Base-by-base conservation (phyloP, 1,140 invertebrate genomes). In the Epicauta chinensis region DNA sequence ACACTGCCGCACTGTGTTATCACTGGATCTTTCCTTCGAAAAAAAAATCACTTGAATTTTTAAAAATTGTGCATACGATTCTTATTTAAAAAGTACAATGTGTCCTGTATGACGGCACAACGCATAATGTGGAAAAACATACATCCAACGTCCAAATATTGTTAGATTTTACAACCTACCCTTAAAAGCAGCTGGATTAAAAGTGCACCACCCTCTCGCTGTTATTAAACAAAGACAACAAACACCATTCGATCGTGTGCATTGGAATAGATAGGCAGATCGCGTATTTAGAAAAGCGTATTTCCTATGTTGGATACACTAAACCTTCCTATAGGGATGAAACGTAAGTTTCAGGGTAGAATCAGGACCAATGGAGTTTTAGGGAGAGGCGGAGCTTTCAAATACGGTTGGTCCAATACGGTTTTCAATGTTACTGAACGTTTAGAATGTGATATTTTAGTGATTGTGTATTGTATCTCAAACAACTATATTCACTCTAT, bases 321-420 rank as follows among this genome's bases (percentile, higher is more conserved):
- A 34, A 65, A 63, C 61, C 63, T 65, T 58, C 67, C 68, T 69
- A 69, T 68, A 63, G 66, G 67, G 62, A 63, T 68, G 61, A 69
- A 34, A 68, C 62, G 66, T 65, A 65, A 61, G 65, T 63, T 64
- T 59, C 51, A 58, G 62, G 64, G 66, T 65, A 62, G 56, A 63
- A 60, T 62, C 68, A 60, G 61, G 10, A 62, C 69, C 69, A 71
- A 71, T 71, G 48, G 62, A 55, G 54, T 58, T 65, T 56, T 57
- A 60, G 62, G 35, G 50, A 15, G 30, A 60, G 67, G 67, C 61
- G 69, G 61, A 55, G 68, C 56, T 36, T 51, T 23, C 46, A 68
- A 71, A 71, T 71, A 71, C 69, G 69, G 50, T 70, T 59, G 34
- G 23, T 57, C 69, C 69, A 71, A 71, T 71, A 71, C 69, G 68